These are phyloP conservation scores for Corvus moneduloides DNA, from an alignment of 2,113 vertebrate genomes.

Conservation along the genomic window DNA sequence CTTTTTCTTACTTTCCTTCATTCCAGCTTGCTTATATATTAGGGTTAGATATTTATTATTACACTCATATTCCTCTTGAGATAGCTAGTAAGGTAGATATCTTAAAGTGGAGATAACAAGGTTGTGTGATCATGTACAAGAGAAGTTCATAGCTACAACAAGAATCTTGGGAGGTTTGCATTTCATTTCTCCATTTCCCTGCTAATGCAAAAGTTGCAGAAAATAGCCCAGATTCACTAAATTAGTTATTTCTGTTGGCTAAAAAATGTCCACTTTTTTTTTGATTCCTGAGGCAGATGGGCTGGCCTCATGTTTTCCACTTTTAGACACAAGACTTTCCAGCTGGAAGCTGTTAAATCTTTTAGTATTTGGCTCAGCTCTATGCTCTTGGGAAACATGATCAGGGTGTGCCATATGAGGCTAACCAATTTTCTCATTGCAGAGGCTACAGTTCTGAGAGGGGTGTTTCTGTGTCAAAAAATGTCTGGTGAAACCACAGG, in stretches of 20 bases:
- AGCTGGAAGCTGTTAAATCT: neutral
- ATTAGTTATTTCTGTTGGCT: neutral
- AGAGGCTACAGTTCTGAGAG: neutral
- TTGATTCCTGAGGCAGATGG: neutral
- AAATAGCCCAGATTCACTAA: neutral
- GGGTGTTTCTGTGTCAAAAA: neutral
- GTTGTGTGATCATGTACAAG: neutral
- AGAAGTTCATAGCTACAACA: neutral
- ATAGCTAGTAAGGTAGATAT: neutral
- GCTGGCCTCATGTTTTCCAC: neutral
- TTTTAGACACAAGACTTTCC: neutral
- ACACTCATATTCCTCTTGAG: neutral
- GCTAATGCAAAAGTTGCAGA: neutral
- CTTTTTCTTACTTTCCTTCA: neutral
- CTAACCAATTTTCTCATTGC: neutral
- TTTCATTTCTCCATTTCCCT: neutral
- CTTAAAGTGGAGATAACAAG: neutral
- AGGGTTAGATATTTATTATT: neutral
- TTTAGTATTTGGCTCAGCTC: neutral
- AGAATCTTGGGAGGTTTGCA: neutral
- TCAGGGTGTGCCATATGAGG: neutral
- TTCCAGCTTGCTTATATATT: neutral
- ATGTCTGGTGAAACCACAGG: neutral
- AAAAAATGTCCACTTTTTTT: neutral
- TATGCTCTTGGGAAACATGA: neutral